These are phyloP conservation scores for Murina feae DNA, from an alignment of 2,113 vertebrate genomes.

Conservation along the genomic window DNA sequence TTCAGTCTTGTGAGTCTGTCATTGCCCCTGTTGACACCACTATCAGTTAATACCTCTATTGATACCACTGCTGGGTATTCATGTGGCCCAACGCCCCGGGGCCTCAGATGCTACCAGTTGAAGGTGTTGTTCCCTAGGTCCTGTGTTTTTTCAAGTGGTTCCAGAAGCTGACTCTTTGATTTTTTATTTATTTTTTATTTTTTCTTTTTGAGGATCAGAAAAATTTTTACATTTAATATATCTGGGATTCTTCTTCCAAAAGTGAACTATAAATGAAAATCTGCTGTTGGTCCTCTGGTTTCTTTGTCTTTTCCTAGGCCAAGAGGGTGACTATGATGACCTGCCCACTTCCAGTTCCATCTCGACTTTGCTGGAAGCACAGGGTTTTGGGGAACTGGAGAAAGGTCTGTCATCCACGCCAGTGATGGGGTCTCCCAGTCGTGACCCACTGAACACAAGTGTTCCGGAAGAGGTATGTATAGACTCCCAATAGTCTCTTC, in stretches of 20 bases:
- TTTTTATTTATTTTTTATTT: no score
- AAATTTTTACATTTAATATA: neutral
- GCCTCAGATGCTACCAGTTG: neutral
- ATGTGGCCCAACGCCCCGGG: neutral
- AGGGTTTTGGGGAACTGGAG: conserved; percentile 81
- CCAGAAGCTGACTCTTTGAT: neutral
- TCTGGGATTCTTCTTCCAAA: neutral
- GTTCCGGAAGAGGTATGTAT: conserved; percentile 77
- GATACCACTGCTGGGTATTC: neutral
- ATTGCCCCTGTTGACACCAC: neutral
- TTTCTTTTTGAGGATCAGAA: neutral
- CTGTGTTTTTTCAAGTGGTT: neutral
- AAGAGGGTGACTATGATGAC: conserved; percentile 86
- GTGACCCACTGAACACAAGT: conserved; percentile 62
- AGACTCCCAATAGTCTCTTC: neutral
- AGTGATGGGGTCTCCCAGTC: conserved; percentile 72
- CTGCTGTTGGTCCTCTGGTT: neutral
- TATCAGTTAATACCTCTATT: neutral
- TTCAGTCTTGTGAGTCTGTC: neutral
- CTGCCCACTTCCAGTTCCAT: conserved; percentile 81
- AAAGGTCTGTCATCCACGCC: conserved; percentile 76
- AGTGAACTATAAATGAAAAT: neutral
- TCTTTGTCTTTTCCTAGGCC: conserved; percentile 74
- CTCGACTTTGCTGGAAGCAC: conserved; percentile 70
- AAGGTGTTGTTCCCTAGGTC: neutral